Conservation (phyloP, 2,113 vertebrate species). For the Perca flavescens region DNA sequence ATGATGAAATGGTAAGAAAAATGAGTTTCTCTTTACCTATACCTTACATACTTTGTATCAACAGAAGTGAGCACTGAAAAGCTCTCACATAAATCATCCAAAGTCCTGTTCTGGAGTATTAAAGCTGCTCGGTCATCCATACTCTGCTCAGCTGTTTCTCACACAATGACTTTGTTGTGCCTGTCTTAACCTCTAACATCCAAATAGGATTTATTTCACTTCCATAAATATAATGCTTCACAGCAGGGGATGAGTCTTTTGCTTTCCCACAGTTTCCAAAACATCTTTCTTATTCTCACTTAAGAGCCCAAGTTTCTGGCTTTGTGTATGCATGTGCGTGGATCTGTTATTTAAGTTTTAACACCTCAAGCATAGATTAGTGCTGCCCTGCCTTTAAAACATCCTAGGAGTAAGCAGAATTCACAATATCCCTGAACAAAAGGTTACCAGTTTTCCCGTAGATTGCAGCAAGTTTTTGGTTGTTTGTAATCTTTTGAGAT, state of each 20-base stretch:
- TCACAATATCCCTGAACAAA: not conserved
- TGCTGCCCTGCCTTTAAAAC: not conserved
- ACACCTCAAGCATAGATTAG: not conserved
- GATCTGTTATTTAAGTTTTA: not conserved
- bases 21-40: not conserved
- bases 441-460: not conserved
- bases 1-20: slow-evolving; percentile 91
- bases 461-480: not conserved
- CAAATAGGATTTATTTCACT: slow-evolving; percentile 39
- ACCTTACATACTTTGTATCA: not conserved
- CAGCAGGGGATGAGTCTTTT: not conserved
- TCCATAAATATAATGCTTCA: not conserved
- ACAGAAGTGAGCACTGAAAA: slow-evolving; percentile 3
- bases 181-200: slow-evolving; percentile 17
- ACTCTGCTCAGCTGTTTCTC: slow-evolving; percentile 16
- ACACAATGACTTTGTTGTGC: slow-evolving; percentile 22
- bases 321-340: not conserved
- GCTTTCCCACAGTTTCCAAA: not conserved
- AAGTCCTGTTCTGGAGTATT: not conserved
- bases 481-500: not conserved
- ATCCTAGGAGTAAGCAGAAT: not conserved
- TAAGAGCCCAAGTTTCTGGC: not conserved
- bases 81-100: not conserved
- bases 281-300: not conserved
- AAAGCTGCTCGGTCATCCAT: slow-evolving; percentile 9